Evolutionary conservation across 2,113 vertebrate species (phyloP).

Genomic region (Gallinago jamesoni): DNA sequence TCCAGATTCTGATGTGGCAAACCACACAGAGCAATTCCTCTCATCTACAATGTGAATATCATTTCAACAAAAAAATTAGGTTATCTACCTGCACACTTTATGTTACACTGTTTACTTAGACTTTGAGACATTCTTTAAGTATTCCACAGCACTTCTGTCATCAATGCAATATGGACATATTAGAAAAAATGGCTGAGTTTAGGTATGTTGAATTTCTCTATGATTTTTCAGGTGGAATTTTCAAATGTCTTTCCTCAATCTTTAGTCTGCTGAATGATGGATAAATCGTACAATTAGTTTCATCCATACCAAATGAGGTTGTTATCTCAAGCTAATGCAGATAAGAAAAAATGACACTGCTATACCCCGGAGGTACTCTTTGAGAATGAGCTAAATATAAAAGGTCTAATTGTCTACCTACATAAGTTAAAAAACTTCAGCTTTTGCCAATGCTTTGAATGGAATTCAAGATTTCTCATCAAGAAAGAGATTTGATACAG

Average conservation of each 20-base stretch:
- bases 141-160: background rate
- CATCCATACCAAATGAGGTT: background rate
- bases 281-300: background rate
- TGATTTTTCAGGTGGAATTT: background rate
- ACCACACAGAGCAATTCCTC: background rate
- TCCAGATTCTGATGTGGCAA: background rate
- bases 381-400: background rate
- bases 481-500: background rate
- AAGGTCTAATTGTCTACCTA: background rate
- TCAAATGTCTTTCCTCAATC: background rate
- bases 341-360: background rate
- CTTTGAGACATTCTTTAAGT: background rate
- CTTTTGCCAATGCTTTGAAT: background rate
- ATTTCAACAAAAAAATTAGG: background rate
- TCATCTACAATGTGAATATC: background rate
- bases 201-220: background rate
- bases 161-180: background rate
- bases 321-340: background rate
- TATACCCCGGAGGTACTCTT: background rate
- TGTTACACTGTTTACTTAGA: background rate
- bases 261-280: background rate
- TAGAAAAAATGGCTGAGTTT: background rate
- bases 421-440: background rate
- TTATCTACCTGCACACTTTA: background rate
- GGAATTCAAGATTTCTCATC: background rate